Evolutionary conservation across 1,140 invertebrate genomes (phyloP).

Genomic region (Atta cephalotes): DNA sequence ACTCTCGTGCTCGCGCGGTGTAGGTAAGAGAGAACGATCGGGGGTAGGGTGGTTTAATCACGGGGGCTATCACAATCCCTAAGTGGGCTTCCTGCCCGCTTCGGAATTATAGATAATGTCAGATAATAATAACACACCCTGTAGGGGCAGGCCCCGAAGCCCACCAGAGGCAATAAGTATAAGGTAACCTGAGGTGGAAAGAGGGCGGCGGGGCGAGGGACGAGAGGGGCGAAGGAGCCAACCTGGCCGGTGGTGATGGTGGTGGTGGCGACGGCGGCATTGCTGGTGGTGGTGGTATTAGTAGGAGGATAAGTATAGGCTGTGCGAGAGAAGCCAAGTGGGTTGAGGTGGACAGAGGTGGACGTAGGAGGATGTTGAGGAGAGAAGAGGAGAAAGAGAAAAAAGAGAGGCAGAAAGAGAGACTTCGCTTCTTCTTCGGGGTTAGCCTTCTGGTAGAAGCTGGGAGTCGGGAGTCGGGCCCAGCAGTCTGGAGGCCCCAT

Average conservation of each 20-base stretch:
- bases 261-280: conserved; percentile 73
- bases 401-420: conserved; percentile 52
- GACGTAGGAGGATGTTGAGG: conserved; percentile 64
- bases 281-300: conserved; percentile 83
- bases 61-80: conserved; percentile 86
- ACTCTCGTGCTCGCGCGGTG: not conserved
- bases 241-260: conserved; percentile 40
- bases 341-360: conserved; percentile 67
- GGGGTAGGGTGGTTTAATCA: conserved; percentile 84
- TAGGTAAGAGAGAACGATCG: conserved; percentile 75
- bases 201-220: conserved; percentile 43
- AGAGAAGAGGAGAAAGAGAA: conserved; percentile 52
- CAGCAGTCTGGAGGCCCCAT: conserved; percentile 83
- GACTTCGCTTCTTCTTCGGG: conserved; percentile 73
- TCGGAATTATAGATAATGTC: conserved; percentile 87
- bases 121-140: conserved; percentile 86
- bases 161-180: conserved; percentile 84
- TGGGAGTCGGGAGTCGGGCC: conserved; percentile 82
- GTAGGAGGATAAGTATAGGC: conserved; percentile 86
- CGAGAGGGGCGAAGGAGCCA: conserved; percentile 46
- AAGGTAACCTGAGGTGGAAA: conserved; percentile 80
- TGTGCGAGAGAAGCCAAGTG: conserved; percentile 78
- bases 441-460: conserved; percentile 79
- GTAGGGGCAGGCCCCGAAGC: conserved; percentile 79
- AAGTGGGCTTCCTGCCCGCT: conserved; percentile 86